Base-by-base conservation (phyloP, 1,140 invertebrate genomes). In the Asobara japonica region DNA sequence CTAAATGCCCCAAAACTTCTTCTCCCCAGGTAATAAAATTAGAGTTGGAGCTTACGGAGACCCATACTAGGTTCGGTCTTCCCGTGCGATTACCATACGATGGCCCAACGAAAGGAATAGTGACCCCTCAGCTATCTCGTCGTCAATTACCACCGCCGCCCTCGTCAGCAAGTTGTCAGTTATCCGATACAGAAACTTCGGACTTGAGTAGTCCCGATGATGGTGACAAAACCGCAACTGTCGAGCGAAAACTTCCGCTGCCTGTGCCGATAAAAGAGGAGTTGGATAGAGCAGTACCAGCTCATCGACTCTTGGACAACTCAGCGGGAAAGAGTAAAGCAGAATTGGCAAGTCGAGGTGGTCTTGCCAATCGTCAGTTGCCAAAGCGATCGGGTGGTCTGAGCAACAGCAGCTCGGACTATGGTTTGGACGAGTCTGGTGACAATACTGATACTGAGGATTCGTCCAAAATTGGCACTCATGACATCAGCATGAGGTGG, bases 321-420 rank as follows among this genome's bases (percentile, higher is more conserved):
- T 94, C 95, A 8, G 94, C 92, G 10, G 94, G 91, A 76, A 95
- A 96, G 87, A 93, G 93, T 33, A 96, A 96, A 87, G 96, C 95
- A 16, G 96, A 97, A 84, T 88, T 98, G 73, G 96, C 92, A 4
- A 92, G 89, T 77, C 87, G 92, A 79, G 93, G 92, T 69, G 90
- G 90, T 75, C 79, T 91, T 70, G 90, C 88, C 0, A 87, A 87
- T 80, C 81, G 85, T 22, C 86, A 87, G 67, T 77, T 89, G 16
- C 87, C 88, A 48, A 86, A 86, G 78, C 78, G 86, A 76, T 89
- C 80, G 60, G 90, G 80, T 78, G 90, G 86, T 77, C 86, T 92
- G 78, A 91, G 90, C 78, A 91, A 91, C 79, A 91, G 90, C 74
- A 92, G 91, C 83, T 93, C 92, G 69, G 92, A 92, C 80, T 92